Conservation (phyloP, 2,797 vertebrate species). For the Poecile montanus region DNA sequence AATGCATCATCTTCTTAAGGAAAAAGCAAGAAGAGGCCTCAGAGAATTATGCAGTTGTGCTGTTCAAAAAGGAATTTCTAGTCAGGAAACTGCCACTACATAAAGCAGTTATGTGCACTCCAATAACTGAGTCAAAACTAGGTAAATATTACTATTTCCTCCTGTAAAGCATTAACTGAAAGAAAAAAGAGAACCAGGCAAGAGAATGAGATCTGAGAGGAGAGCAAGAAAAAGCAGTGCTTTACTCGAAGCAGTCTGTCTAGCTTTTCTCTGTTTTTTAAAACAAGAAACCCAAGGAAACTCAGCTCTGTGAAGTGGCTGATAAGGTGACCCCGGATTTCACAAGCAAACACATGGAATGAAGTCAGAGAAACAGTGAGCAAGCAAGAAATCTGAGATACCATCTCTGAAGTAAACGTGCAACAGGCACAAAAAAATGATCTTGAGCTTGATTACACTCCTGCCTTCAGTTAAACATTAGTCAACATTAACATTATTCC, state of each 20-base stretch:
- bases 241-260: not conserved
- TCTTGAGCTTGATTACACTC: not conserved
- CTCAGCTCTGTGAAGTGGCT: not conserved
- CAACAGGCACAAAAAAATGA: not conserved
- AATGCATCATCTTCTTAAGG: not conserved
- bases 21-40: not conserved
- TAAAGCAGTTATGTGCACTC: not conserved
- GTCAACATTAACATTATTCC: not conserved
- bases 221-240: not conserved
- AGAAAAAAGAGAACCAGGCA: not conserved
- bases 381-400: not conserved
- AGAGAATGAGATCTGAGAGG: not conserved
- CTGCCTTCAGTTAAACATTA: slow-evolving; percentile 21
- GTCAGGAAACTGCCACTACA: not conserved
- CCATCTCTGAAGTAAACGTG: not conserved
- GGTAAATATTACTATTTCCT: not conserved
- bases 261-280: not conserved
- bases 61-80: not conserved
- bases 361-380: not conserved
- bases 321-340: not conserved
- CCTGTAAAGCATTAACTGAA: not conserved
- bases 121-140: not conserved
- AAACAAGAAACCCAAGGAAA: not conserved
- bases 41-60: not conserved
- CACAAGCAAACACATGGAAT: not conserved